Conservation (phyloP, 2,797 vertebrate species). For the Sebastes kiyomatsui region DNA sequence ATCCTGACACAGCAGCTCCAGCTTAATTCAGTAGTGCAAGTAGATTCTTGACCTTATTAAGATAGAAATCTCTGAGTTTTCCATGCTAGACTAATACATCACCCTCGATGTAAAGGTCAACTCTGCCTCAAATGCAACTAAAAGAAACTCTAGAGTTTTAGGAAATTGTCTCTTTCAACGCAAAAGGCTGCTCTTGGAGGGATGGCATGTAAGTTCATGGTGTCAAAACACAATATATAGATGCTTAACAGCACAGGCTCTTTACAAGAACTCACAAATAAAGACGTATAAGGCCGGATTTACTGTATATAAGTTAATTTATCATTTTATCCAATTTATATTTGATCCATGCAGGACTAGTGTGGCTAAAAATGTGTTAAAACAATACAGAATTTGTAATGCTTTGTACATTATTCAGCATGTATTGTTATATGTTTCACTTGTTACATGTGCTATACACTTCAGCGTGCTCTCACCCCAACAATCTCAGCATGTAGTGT, state of each 20-base stretch:
- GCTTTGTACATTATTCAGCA: too few relatives aligned
- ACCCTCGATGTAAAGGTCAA: slow-evolving; percentile 34
- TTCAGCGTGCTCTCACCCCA: too few relatives aligned
- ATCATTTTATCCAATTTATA: background rate
- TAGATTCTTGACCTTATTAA: slow-evolving; percentile 30
- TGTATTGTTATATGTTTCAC: too few relatives aligned
- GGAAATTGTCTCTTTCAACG: background rate
- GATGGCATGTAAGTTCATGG: background rate
- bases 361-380: too few relatives aligned
- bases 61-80: slow-evolving; percentile 18
- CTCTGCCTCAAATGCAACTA: background rate
- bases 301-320: background rate
- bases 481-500: too few relatives aligned
- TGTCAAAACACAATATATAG: background rate
- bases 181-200: background rate
- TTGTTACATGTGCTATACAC: too few relatives aligned
- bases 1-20: background rate
- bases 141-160: slow-evolving; percentile 3
- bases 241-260: background rate
- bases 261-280: background rate
- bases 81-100: background rate
- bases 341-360: too few relatives aligned
- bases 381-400: too few relatives aligned
- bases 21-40: slow-evolving; percentile 29
- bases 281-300: background rate